These are phyloP conservation scores for Dipodomys spectabilis DNA, from an alignment of 2,113 vertebrate species.

Conservation along the genomic window DNA sequence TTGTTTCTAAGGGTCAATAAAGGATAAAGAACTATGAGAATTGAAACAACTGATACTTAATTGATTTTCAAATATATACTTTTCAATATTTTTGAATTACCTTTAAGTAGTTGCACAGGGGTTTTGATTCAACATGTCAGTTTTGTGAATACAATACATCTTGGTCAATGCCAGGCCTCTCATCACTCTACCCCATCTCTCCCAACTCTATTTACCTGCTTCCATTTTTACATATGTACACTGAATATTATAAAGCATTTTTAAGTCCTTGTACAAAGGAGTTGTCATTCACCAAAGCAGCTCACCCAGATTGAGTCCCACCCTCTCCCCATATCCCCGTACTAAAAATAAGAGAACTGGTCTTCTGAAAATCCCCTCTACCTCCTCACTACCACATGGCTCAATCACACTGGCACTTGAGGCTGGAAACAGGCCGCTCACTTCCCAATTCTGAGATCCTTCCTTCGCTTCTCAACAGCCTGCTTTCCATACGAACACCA, in stretches of 20 bases:
- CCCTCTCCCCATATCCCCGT: background rate
- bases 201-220: no score
- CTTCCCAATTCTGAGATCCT: background rate
- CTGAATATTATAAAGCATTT: no score
- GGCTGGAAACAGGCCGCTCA: background rate
- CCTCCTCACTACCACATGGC: background rate
- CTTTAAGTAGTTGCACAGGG: no score
- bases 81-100: background rate
- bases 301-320: background rate
- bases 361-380: background rate
- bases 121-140: no score
- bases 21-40: background rate
- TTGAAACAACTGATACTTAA: background rate
- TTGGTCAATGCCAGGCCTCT: no score
- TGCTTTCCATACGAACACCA: constrained; percentile 7
- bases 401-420: background rate
- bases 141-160: no score
- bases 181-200: no score
- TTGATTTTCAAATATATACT: background rate
- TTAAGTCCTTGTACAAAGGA: no score
- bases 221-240: no score
- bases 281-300: no score
- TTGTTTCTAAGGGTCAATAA: background rate
- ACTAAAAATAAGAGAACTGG: constrained; percentile 1
- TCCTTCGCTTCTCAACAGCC: background rate